These are phyloP conservation scores for Apodemia duryi DNA, from an alignment of 2,888 invertebrate genomes.

Conservation along the genomic window DNA sequence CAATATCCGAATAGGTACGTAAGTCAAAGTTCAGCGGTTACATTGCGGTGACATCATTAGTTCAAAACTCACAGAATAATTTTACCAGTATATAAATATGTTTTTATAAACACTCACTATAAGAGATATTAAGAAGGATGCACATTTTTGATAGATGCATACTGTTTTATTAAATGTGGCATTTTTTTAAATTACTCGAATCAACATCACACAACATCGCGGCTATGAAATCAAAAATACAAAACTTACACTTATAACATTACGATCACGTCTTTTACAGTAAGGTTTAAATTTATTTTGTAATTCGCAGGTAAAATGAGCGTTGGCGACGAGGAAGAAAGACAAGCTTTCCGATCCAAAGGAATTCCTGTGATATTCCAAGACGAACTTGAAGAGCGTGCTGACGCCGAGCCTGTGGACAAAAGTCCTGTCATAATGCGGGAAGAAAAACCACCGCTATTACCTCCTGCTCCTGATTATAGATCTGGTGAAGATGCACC, in stretches of 20 bases:
- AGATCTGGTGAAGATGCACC: conserved; percentile 83
- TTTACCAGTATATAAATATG: background rate
- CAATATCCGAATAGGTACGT: background rate
- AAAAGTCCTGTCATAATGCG: conserved; percentile 96
- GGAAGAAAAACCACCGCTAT: conserved; percentile 95
- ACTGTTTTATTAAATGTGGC: too few species aligned
- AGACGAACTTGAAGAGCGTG: conserved; percentile 96
- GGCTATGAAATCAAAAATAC: too few species aligned
- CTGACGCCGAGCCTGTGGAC: conserved; percentile 90
- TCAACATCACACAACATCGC: too few species aligned
- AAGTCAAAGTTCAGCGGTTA: conserved; percentile 2
- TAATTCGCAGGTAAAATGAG: conserved; percentile 82
- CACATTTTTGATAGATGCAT: too few species aligned
- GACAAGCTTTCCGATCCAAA: conserved; percentile 90
- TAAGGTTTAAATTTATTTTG: background rate
- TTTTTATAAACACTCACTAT: too few species aligned
- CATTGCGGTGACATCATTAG: conserved; percentile 9
- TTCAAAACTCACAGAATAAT: background rate
- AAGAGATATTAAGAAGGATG: too few species aligned
- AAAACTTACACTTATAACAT: background rate
- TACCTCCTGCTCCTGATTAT: conserved; percentile 87
- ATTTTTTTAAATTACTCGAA: too few species aligned
- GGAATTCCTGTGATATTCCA: conserved; percentile 97
- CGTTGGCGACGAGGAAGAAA: conserved; percentile 86
- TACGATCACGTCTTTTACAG: background rate